Percentiles rank a stretch among this genome's conserved stretches.
phyloP scores from a whole-genome alignment of 1,140 invertebrate species.

The Rhagoletis pomonella region DNA sequence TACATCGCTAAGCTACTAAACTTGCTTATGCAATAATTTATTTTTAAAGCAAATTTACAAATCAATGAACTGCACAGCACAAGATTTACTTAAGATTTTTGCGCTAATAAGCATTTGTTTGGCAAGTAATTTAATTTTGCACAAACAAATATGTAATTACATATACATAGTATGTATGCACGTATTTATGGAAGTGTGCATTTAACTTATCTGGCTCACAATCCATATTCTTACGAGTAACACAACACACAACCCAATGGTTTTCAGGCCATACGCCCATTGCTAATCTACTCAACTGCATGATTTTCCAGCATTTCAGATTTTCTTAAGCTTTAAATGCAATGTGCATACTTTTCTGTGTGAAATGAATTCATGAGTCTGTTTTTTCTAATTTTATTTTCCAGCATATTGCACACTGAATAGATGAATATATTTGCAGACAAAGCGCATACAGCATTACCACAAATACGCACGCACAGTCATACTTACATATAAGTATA shows the following conservation, averaged over 20 bases:
- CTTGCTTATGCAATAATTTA: neutral
- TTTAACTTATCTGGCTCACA: slow-evolving; percentile 1
- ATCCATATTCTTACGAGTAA: neutral
- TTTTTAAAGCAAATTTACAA: slow-evolving; percentile 10
- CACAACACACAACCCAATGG: neutral
- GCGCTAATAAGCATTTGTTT: slow-evolving; percentile 48
- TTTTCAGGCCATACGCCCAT: slow-evolving; percentile 5
- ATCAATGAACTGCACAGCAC: slow-evolving; percentile 18
- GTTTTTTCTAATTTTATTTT: neutral
- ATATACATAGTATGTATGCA: neutral
- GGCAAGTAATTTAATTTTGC: slow-evolving; percentile 27
- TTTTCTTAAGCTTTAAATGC: slow-evolving; percentile 7
- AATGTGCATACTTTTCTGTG: neutral
- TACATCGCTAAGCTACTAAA: neutral
- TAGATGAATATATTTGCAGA: slow-evolving; percentile 48
- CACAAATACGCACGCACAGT: neutral
- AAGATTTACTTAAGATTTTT: slow-evolving; percentile 35
- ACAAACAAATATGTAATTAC: neutral
- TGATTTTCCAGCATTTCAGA: slow-evolving; percentile 12
- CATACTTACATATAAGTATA: neutral
- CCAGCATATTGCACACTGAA: slow-evolving; percentile 21
- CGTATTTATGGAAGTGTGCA: neutral
- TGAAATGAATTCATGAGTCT: neutral
- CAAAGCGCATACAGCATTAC: neutral
- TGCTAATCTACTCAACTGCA: neutral